Evolutionary conservation across 2,113 vertebrate genomes (phyloP).

Genomic region (Oreotrochilus melanogaster): DNA sequence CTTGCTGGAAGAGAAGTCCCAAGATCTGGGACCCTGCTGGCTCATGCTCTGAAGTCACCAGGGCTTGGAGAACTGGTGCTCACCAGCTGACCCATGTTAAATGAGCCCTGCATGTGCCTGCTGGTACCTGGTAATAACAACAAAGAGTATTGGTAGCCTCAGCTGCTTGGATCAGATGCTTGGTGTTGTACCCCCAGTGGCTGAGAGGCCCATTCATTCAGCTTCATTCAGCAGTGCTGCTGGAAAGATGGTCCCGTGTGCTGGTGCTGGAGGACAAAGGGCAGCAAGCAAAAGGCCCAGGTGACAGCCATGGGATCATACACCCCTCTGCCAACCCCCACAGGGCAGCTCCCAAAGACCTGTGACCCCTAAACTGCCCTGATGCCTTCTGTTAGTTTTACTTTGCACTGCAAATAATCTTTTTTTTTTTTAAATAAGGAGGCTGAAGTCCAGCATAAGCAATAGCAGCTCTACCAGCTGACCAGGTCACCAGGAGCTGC

Average conservation of each 20-base stretch:
- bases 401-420: background rate
- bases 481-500: background rate
- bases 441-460: background rate
- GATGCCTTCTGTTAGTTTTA: background rate
- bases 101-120: background rate
- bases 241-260: rapidly evolving
- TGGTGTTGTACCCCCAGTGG: background rate
- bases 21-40: background rate
- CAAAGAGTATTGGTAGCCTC: background rate
- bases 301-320: background rate
- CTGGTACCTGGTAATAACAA: background rate
- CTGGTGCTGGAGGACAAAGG: rapidly evolving
- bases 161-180: background rate
- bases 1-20: background rate
- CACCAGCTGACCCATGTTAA: rapidly evolving
- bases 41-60: background rate
- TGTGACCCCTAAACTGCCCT: background rate
- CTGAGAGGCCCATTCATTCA: background rate
- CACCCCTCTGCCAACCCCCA: background rate
- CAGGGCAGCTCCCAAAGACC: background rate
- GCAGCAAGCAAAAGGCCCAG: rapidly evolving
- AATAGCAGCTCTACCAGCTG: background rate
- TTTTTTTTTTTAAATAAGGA: background rate
- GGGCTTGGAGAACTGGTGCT: background rate
- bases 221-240: background rate